Evolutionary conservation across 2,113 vertebrate genomes (phyloP), one percentile per base, ranked within the genome.

Genomic region (Hippoglossus stenolepis): DNA sequence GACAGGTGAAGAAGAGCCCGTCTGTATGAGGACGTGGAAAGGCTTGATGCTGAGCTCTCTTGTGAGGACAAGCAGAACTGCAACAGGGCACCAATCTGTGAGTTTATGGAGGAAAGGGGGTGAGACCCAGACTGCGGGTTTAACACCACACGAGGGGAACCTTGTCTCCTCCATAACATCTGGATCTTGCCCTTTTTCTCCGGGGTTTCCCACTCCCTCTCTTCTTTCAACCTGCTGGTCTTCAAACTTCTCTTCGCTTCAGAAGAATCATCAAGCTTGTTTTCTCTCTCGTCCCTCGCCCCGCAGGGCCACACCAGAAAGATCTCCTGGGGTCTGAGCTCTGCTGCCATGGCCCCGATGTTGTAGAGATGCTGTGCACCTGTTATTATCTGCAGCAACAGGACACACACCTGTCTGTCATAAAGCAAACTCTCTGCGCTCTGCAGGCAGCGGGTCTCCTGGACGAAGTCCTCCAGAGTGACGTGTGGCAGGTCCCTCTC

Each of bases 341-440:
- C 85, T 0, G 82, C 77, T 47, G 85, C 86, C 2, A 51, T 68
- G 8, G 57, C 17, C 0, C 86, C 80, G 5, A 0, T 51, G 3
- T 5, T 49, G 58, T 51, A 91, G 66, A 96, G 92, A 59, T 92
- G 85, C 69, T 94, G 93, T 61, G 94, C 86, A 31, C 94, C 96
- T 0, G 49, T 14, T 59, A 94, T 88, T 45, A 95, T 79, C 93
- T 97, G 96, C 76, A 97, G 92, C 24, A 96, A 66, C 71, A 96
- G 85, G 59, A 95, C 85, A 43, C 95, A 94, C 28, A 90, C 70
- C 23, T 86, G 88, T 67, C 93, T 92, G 3, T 94, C 90, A 0
- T 95, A 95, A 60, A 90, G 79, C 18, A 83, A 68, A 0, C 94
- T 84, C 24, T 89, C 85, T 21, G 68, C 58, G 59, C 54, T 62